Conservation (phyloP, 2,888 invertebrate genomes). For the Barypeithes pellucidus region DNA sequence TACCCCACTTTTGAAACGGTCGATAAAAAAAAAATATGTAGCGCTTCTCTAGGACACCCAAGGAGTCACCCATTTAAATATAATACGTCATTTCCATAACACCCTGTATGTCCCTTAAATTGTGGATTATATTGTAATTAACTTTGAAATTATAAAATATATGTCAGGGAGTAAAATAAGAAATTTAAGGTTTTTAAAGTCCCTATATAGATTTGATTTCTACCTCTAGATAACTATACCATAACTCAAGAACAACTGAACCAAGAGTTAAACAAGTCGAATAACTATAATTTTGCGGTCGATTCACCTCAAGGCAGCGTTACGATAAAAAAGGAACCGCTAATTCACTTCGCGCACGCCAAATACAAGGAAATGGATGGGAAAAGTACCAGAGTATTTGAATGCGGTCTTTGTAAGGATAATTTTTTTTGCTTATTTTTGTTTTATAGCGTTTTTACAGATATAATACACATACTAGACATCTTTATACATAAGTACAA, state of each 20-base stretch:
- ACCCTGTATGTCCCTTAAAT: no score
- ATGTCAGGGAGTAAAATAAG: no score
- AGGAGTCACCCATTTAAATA: no score
- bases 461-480: no score
- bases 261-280: constrained; percentile 9
- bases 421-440: not conserved
- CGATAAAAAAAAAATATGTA: no score
- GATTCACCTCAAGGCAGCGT: not conserved
- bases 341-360: constrained; percentile 4
- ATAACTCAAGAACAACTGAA: constrained; percentile 21
- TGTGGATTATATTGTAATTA: no score
- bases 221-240: constrained; percentile 3
- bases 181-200: no score
- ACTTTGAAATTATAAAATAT: no score
- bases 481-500: no score
- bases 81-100: no score
- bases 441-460: constrained; percentile 18
- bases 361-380: constrained; percentile 80
- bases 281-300: not conserved
- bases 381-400: constrained; percentile 81
- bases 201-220: not conserved
- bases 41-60: no score
- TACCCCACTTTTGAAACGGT: no score
- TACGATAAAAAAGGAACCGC: constrained; percentile 24
- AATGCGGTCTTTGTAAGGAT: constrained; percentile 82